Percentiles rank a stretch among this genome's conserved stretches.
Conservation (phyloP, 2,888 invertebrate species). For the Ophioninae sp. region DNA sequence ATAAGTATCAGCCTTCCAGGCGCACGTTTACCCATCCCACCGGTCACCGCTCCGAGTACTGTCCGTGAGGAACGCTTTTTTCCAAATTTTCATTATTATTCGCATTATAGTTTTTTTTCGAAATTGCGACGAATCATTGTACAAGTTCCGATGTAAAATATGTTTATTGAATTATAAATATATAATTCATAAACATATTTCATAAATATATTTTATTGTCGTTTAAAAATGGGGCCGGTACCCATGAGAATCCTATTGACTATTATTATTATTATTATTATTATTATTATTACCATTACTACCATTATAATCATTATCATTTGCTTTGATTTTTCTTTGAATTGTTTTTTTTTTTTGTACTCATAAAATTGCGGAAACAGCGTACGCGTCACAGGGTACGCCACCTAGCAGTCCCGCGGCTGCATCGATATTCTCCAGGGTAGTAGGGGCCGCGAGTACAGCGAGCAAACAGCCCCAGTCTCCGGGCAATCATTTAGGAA, state of each 20-base stretch:
- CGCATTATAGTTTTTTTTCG: background rate
- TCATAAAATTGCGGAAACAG: constrained; percentile 63
- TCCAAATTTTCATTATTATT: too few species aligned
- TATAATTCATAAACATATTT: background rate
- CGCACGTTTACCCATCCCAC: too few species aligned
- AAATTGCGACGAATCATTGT: background rate
- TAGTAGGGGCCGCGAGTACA: constrained; percentile 73
- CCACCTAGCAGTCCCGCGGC: constrained; percentile 78
- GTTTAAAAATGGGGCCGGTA: background rate
- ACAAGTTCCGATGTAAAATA: background rate
- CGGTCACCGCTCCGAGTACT: too few species aligned
- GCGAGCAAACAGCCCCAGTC: constrained; percentile 72
- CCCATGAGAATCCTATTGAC: background rate
- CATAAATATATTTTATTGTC: background rate
- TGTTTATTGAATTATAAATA: background rate
- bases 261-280: constrained; percentile 7
- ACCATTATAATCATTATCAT: background rate
- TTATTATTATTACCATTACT: background rate
- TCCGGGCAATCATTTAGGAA: constrained; percentile 76
- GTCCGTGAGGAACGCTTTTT: too few species aligned
- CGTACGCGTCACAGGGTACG: constrained; percentile 77
- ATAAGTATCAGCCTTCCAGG: too few species aligned
- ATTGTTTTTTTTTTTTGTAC: constrained; percentile 3
- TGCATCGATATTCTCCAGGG: constrained; percentile 77
- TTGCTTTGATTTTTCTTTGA: constrained; percentile 5